Base-by-base conservation (phyloP, 2,888 invertebrate genomes). In the Quadroppia sp. region DNA sequence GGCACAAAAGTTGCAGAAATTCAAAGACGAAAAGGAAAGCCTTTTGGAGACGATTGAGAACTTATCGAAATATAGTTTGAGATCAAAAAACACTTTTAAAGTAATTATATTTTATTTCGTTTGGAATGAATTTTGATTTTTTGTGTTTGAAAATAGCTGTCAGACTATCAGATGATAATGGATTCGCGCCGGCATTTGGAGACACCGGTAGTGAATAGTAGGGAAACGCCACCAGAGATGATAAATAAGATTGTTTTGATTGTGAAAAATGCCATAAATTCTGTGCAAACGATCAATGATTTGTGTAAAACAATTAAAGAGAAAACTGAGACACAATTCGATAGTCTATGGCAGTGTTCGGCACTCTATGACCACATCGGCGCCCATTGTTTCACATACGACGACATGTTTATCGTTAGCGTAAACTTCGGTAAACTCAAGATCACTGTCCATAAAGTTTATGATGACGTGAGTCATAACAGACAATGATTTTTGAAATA, bases 401-500 rank as follows among this genome's bases (percentile, higher is more conserved):
- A 67, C 42, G 67, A 67, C 67, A 23, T 40, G 42, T 67, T 67
- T 67, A 40, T 67, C n/a, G 67, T 67, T n/a, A 67, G 36, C 11
- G 7, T 67, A 2, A 15, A 23, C 20, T 67, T 40, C 13, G 67
- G 67, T 7, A 67, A 67, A 42, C 42, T 67, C 7, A 67, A 42
- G 67, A 36, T 67, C 6, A 67, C 67, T 40, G 67, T 67, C 40
- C 67, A 67, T 67, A 67, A 67, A 67, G 67, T 67, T 11, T 67
- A 42, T 20, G 67, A 67, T 23, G 67, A 67, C 20, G 67, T 67
- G 4, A 42, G 67, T 67, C 20, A 23, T 23, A 1, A n/a, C n/a
- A n/a, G 2, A 2, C 32, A 6, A n/a, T 32, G n/a, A n/a, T 17
- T 17, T 61, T 3, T 20, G 13, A 7, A 53, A 53, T 53, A 7